A percentile compares a stretch with the other conserved stretches of the same genome.
phyloP scores from a whole-genome alignment of 2,113 vertebrate genomes.

The Indri indri region DNA sequence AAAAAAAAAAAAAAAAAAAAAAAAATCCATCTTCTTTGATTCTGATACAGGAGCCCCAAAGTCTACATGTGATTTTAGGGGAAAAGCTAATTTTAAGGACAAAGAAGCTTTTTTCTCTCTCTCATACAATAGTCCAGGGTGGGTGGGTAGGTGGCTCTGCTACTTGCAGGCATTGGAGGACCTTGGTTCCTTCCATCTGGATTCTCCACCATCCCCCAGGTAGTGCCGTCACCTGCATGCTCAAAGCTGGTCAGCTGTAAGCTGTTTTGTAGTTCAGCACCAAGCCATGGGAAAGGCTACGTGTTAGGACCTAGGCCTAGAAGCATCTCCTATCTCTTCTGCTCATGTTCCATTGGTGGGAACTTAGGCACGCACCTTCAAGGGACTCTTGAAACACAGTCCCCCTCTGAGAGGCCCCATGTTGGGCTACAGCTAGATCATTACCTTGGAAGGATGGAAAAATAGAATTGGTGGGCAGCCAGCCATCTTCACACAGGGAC shows the following conservation, averaged over 20 bases:
- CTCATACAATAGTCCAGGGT: not conserved
- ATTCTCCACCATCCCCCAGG: not conserved
- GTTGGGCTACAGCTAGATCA: not conserved
- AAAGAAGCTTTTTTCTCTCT: not conserved
- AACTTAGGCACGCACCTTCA: not conserved
- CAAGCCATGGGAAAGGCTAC: not conserved
- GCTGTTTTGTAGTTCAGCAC: not conserved
- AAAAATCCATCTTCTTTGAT: not conserved
- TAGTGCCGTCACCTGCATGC: too few relatives aligned
- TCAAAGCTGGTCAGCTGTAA: not conserved
- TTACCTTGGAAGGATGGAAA: not conserved
- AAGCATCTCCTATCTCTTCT: not conserved
- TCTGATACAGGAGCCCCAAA: not conserved
- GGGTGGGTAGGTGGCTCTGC: not conserved
- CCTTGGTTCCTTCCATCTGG: not conserved
- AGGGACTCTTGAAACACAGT: not conserved
- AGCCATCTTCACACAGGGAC: not conserved
- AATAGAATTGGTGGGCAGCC: not conserved
- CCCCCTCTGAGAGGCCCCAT: not conserved
- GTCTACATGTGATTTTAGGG: not conserved
- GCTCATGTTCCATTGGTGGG: not conserved
- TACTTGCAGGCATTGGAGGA: not conserved
- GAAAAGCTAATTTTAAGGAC: not conserved
- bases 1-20: not conserved
- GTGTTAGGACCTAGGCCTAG: not conserved